A percentile compares a stretch with the other conserved stretches of the same genome.
Evolutionary conservation across 2,113 vertebrate genomes (phyloP).

Genomic region (Arothron firmamentum): DNA sequence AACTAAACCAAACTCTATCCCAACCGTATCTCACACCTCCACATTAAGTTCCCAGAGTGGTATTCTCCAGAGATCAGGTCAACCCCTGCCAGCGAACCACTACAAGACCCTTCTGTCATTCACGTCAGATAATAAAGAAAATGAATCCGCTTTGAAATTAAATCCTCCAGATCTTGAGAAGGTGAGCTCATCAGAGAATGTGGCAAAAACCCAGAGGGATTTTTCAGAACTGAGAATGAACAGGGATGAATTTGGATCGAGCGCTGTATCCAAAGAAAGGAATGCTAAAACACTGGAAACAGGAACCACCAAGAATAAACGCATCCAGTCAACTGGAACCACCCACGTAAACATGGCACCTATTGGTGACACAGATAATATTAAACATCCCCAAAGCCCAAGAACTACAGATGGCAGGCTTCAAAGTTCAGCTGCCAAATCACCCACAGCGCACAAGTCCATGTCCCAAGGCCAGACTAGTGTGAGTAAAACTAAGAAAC

Average conservation of each 20-base stretch:
- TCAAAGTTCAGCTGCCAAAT: constrained; percentile 35
- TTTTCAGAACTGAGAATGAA: constrained; percentile 20
- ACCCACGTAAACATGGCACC: constrained; percentile 17
- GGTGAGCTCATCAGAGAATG: constrained; percentile 44
- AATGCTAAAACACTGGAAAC: constrained; percentile 28
- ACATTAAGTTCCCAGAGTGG: constrained; percentile 18
- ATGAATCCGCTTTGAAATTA: constrained; percentile 21
- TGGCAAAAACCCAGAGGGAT: constrained; percentile 35
- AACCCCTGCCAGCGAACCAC: constrained; percentile 41
- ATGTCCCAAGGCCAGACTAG: constrained; percentile 16
- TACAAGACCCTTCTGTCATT: constrained; percentile 25
- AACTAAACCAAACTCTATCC: constrained; percentile 30
- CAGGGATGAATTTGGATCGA: constrained; percentile 14
- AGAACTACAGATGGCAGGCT: constrained; percentile 17
- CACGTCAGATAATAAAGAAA: constrained; percentile 37
- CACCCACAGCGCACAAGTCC: constrained; percentile 30
- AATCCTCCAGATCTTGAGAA: constrained; percentile 28
- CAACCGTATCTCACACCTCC: constrained; percentile 26
- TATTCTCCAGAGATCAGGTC: constrained; percentile 44
- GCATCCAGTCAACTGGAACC: constrained; percentile 19
- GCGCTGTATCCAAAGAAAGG: constrained; percentile 27
- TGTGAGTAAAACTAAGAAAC: constrained; percentile 33
- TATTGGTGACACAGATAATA: constrained; percentile 20
- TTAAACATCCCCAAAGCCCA: constrained; percentile 27
- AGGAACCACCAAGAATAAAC: constrained; percentile 32